A percentile compares a stretch with the other conserved stretches of the same genome.
Evolutionary conservation across 2,888 invertebrate species (phyloP).

Genomic region (Phoronis australis): DNA sequence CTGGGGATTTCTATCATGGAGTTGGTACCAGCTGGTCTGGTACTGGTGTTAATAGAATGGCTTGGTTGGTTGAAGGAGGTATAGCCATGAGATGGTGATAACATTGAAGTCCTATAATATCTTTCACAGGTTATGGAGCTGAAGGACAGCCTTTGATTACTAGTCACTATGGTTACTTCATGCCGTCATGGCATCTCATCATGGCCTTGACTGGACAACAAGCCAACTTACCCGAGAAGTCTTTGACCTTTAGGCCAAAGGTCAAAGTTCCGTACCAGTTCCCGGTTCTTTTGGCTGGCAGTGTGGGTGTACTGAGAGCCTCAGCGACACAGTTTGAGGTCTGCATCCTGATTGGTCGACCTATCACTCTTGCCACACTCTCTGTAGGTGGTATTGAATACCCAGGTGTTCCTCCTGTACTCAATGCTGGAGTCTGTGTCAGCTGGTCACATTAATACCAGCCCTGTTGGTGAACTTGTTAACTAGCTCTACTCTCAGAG

Average conservation of each 20-base stretch:
- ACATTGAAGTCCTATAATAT: no score
- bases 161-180: constrained; percentile 5
- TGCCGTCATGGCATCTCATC: constrained; percentile 4
- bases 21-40: no score
- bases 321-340: no score
- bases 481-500: no score
- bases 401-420: neutral
- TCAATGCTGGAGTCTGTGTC: neutral
- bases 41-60: no score
- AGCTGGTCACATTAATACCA: no score
- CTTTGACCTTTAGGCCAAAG: neutral
- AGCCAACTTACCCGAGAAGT: neutral
- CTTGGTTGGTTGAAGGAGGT: no score
- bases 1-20: no score
- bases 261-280: neutral
- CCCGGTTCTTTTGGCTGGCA: neutral
- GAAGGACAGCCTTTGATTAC: constrained; percentile 2
- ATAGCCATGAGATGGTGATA: no score
- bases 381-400: neutral
- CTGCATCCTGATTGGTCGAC: no score
- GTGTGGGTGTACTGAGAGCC: neutral
- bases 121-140: constrained; percentile 5
- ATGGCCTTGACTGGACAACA: constrained; percentile 2
- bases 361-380: no score
- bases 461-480: no score